These are phyloP conservation scores for Zaprionus lachaisei DNA, from an alignment of 1,140 invertebrate species.

Conservation along the genomic window DNA sequence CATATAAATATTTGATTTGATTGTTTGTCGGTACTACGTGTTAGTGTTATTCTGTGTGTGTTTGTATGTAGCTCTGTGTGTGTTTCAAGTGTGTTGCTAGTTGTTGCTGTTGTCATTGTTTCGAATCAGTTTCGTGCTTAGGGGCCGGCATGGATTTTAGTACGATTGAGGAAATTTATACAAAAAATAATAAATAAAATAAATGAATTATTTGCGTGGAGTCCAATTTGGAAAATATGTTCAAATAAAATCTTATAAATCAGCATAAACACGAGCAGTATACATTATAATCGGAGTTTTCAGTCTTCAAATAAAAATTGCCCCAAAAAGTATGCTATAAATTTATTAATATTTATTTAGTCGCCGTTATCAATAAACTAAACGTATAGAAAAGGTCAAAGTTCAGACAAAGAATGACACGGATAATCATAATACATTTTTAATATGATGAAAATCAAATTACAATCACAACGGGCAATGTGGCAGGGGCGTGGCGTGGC, in stretches of 20 bases:
- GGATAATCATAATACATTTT: slow-evolving; percentile 21
- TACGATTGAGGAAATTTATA: slow-evolving; percentile 20
- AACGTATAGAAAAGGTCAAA: not conserved
- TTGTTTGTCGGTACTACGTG: slow-evolving; percentile 49
- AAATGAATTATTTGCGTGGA: not conserved
- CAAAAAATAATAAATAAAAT: not conserved
- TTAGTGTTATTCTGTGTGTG: not conserved
- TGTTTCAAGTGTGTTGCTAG: slow-evolving; percentile 6
- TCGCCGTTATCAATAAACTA: not conserved
- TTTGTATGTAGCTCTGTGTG: not conserved
- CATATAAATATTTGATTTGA: slow-evolving; percentile 81
- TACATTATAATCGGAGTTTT: not conserved
- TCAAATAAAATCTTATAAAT: not conserved
- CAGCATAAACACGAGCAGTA: not conserved
- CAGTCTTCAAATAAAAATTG: not conserved
- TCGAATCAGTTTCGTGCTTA: slow-evolving; percentile 18
- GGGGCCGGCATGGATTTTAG: slow-evolving; percentile 18
- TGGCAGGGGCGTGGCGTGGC: not conserved
- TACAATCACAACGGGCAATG: not conserved
- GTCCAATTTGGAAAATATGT: not conserved
- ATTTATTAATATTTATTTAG: not conserved
- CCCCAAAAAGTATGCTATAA: slow-evolving; percentile 1
- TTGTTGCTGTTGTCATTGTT: slow-evolving; percentile 33
- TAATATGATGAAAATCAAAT: slow-evolving; percentile 6
- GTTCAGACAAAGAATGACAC: not conserved